Evolutionary conservation across 2,888 invertebrate genomes (phyloP).

Genomic region (Callinectes sapidus): DNA sequence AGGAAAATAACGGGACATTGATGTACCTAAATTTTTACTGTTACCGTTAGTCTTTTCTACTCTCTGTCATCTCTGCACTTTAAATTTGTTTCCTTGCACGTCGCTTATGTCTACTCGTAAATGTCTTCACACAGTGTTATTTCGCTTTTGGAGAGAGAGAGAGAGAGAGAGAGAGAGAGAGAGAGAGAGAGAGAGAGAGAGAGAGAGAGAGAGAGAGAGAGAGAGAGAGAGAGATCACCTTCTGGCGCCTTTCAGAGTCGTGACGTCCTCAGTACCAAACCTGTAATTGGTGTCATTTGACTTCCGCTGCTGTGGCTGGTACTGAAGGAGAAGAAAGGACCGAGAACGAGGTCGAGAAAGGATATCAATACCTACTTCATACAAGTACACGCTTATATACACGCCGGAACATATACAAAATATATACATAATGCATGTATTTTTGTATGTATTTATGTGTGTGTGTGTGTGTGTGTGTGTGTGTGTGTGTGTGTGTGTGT

Average conservation of each 20-base stretch:
- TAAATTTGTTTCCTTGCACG: too few relatives aligned
- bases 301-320: not conserved
- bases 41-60: too few relatives aligned
- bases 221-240: not conserved
- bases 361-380: not conserved
- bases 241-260: not conserved
- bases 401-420: not conserved
- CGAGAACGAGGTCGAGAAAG: not conserved
- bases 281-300: constrained; percentile 31
- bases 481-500: not conserved
- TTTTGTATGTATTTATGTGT: not conserved
- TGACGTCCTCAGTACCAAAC: constrained; percentile 22
- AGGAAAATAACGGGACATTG: too few relatives aligned
- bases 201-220: constrained; percentile 28
- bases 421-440: not conserved
- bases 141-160: not conserved
- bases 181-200: constrained; percentile 16
- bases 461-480: too few relatives aligned
- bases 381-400: not conserved
- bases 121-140: too few relatives aligned
- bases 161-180: not conserved
- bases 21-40: too few relatives aligned
- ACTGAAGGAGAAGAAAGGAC: not conserved
- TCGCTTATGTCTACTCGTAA: too few relatives aligned
- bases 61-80: too few relatives aligned